Evolutionary conservation across 2,113 vertebrate species (phyloP).

Genomic region (Salvelinus namaycush): DNA sequence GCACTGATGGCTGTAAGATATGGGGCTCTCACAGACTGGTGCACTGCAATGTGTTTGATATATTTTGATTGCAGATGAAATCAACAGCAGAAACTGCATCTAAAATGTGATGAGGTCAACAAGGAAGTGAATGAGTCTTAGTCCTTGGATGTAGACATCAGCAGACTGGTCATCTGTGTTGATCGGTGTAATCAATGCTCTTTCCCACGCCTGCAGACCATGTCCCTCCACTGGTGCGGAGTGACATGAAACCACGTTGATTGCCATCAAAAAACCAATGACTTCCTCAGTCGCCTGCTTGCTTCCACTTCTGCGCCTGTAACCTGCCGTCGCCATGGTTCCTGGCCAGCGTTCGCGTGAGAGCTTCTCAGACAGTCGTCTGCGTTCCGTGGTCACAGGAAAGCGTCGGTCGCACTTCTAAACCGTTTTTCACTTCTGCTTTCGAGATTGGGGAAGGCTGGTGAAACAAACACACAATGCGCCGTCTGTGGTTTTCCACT

Average conservation of each 20-base stretch:
- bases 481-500: background rate
- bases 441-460: conserved; percentile 69
- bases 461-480: conserved; percentile 49
- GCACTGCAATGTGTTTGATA: background rate
- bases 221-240: conserved; percentile 12
- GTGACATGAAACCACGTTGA: conserved; percentile 69
- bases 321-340: conserved; percentile 66
- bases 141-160: background rate
- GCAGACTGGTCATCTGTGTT: background rate
- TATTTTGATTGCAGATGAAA: background rate
- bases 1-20: background rate
- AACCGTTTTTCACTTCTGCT: conserved; percentile 83
- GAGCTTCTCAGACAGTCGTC: conserved; percentile 69
- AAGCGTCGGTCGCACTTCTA: conserved; percentile 68
- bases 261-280: conserved; percentile 78
- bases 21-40: background rate
- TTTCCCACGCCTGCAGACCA: conserved; percentile 69
- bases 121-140: background rate
- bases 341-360: conserved; percentile 76
- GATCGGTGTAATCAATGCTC: conserved; percentile 15
- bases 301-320: conserved; percentile 82
- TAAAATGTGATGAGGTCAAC: background rate
- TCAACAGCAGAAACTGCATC: background rate
- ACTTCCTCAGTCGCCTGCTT: conserved; percentile 81
- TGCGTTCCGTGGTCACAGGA: conserved; percentile 72